Evolutionary conservation across 2,113 vertebrate genomes (phyloP), one percentile per base, ranked within the genome.

Genomic region (Sinocyclocheilus anophthalmus): DNA sequence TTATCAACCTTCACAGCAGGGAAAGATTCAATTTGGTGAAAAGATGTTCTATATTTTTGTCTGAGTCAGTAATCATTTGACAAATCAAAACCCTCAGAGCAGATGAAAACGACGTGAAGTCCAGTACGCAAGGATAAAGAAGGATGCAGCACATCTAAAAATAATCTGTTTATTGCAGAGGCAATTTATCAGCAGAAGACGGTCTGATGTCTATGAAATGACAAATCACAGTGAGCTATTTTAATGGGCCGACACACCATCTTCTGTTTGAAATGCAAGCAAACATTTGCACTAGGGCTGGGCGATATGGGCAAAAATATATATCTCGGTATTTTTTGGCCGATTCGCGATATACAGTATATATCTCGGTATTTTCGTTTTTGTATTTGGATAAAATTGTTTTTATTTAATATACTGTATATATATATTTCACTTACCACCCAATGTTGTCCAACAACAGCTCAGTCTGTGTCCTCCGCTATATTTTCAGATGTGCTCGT

Each of bases 111-210:
- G 7, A 70, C 53, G 20, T 16, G 33, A 59, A n/a, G 50, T 53
- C 81, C 48, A 70, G 81, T 14, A 7, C 3, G 24, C 5, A 53
- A 69, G 63, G 80, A 30, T 50, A 73, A 55, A 39, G 50, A 57
- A 45, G 63, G 81, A 82, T 65, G 84, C 48, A 77, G 77, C 65
- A 79, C 18, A 26, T 88, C 91, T 91, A 84, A 55, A 91, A 91
- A 92, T 89, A 90, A 86, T 61, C 78, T 14, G 65, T 33, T 87
- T 93, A 88, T 91, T 93, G 90, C 89, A 57, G 11, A 57, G 63
- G 59, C 90, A 91, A 94, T 93, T 93, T 91, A 93, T 30, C 85
- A 87, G 84, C 80, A 76, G 89, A 65, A 84, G 73, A 88, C 84
- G 83, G 86, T 88, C 90, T 89, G 84, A 92, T 86, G 69, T 84